Conservation (phyloP, 2,888 invertebrate species). For the Noctua fimbriata region DNA sequence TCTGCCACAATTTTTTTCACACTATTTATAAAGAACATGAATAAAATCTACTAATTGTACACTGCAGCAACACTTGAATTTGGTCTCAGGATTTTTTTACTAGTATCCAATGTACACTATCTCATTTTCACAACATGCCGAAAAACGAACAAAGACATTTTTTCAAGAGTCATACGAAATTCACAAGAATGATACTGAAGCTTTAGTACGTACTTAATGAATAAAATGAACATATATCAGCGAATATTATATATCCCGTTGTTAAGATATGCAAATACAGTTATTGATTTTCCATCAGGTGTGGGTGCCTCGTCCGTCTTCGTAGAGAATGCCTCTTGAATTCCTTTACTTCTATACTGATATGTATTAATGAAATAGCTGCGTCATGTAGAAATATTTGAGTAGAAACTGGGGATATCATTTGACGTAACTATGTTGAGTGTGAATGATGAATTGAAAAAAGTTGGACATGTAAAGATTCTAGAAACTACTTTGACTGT, state of each 20-base stretch:
- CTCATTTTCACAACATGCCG: neutral
- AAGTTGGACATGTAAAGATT: neutral
- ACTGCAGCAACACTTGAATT: neutral
- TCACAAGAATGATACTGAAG: neutral
- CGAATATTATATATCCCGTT: conserved; percentile 56
- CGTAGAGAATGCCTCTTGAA: conserved; percentile 54
- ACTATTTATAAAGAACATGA: neutral
- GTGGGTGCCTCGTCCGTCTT: conserved; percentile 56
- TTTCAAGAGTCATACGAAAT: neutral
- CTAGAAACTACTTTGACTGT: neutral
- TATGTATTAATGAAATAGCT: conserved; percentile 58
- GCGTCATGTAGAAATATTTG: conserved; percentile 34
- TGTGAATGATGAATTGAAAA: neutral
- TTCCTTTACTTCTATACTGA: conserved; percentile 59
- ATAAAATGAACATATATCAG: conserved; percentile 61
- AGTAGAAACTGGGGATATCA: conserved; percentile 24
- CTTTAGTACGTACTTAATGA: conserved; percentile 51
- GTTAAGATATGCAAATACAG: conserved; percentile 73
- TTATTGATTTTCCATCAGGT: conserved; percentile 77
- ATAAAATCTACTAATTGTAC: neutral
- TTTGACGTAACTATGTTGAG: neutral
- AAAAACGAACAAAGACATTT: neutral
- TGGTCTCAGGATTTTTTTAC: neutral
- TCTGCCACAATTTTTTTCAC: neutral
- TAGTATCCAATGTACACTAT: neutral